phyloP scores from a whole-genome alignment of 92 coral and sea anemone genomes.

The Plumapathes pennacea region DNA sequence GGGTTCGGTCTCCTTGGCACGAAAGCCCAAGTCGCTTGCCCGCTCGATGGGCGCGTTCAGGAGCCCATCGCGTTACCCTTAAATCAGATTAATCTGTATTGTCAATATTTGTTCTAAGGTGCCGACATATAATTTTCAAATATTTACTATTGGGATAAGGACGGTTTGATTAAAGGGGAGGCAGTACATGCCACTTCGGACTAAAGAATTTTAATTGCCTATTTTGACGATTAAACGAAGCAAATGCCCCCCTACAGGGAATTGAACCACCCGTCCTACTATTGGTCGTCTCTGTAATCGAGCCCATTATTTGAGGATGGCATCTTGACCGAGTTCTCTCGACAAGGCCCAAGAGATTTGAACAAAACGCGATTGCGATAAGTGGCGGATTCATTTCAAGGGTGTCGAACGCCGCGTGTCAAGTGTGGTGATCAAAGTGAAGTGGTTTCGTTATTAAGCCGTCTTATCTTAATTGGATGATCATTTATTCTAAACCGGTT shows the following conservation, averaged over 20 bases:
- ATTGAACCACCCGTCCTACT: conserved; percentile 54
- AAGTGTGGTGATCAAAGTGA: too few species aligned
- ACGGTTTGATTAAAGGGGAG: conserved; percentile 91
- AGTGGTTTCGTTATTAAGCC: too few species aligned
- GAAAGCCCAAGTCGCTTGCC: too few species aligned
- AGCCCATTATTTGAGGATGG: conserved; percentile 28
- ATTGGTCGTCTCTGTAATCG: conserved; percentile 56
- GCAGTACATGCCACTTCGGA: conserved; percentile 68
- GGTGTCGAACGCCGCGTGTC: too few species aligned
- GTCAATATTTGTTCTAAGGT: conserved; percentile 82
- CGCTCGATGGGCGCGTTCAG: too few species aligned
- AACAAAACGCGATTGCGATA: neutral
- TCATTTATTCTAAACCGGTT: too few species aligned
- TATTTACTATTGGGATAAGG: conserved; percentile 78
- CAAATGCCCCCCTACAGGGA: conserved; percentile 82
- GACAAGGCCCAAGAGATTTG: neutral
- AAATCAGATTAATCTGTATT: conserved; percentile 70
- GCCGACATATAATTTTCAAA: conserved; percentile 82
- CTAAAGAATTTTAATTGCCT: conserved; percentile 91
- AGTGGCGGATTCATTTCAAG: too few species aligned
- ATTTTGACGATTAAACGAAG: conserved; percentile 83
- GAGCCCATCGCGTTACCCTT: too few species aligned
- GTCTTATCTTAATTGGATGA: conserved; percentile 20
- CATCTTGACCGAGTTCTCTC: neutral
- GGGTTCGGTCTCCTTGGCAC: conserved; percentile 12